A percentile compares a stretch with the other conserved stretches of the same genome.
phyloP scores from a whole-genome alignment of 1,140 invertebrate species.

The Copidosoma floridanum region DNA sequence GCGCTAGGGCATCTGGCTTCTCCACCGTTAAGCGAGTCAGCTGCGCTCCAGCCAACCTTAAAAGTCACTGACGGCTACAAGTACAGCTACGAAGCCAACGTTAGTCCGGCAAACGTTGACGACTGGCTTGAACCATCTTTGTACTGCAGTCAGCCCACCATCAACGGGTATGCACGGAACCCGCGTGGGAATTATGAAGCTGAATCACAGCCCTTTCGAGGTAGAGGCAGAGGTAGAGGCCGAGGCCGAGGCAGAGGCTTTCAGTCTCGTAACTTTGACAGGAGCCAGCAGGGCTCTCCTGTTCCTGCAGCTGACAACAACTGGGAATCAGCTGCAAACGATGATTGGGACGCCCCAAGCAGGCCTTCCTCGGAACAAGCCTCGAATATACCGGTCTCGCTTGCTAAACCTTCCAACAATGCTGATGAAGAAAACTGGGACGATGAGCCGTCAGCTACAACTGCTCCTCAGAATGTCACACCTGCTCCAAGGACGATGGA shows the following conservation, averaged over 20 bases:
- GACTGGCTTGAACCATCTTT: slow-evolving; percentile 19
- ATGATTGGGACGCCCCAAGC: slow-evolving; percentile 23
- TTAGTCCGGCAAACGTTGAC: slow-evolving; percentile 26
- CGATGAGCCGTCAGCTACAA: not conserved
- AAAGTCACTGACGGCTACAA: slow-evolving; percentile 24
- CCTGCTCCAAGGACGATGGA: not conserved
- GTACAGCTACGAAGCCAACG: slow-evolving; percentile 23
- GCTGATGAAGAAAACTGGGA: slow-evolving; percentile 4
- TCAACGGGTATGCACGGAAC: slow-evolving; percentile 5
- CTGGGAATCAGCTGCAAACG: too few species aligned
- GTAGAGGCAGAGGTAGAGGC: too few species aligned
- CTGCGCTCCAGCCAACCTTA: not conserved
- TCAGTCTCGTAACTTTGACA: too few species aligned
- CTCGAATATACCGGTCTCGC: not conserved
- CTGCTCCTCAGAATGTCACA: not conserved
- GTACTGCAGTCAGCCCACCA: not conserved
- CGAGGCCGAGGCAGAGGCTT: too few species aligned
- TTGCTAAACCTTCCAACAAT: too few species aligned
- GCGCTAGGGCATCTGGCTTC: too few species aligned
- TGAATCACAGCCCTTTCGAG: too few species aligned
- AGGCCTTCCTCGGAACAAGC: slow-evolving; percentile 2
- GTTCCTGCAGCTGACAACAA: too few species aligned
- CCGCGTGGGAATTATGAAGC: not conserved
- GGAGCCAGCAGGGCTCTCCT: too few species aligned
- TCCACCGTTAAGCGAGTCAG: not conserved